A percentile compares a stretch with the other conserved stretches of the same genome.
These are phyloP conservation scores for Hanleya hanleyi DNA, from an alignment of 2,888 invertebrate genomes.

Conservation along the genomic window DNA sequence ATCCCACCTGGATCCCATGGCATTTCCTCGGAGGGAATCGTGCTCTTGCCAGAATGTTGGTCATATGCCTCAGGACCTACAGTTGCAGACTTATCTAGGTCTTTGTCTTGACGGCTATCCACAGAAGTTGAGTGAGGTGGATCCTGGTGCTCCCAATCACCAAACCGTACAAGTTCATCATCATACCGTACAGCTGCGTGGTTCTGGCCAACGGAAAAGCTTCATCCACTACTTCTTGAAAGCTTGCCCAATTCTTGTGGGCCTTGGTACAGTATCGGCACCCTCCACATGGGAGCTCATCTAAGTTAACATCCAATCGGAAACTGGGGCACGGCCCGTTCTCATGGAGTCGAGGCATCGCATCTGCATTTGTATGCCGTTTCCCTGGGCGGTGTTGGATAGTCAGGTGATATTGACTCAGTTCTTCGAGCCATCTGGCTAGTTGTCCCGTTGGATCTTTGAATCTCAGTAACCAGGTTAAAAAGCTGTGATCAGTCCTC, in stretches of 20 bases:
- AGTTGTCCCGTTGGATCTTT: conserved; percentile 9
- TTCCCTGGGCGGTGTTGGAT: background rate
- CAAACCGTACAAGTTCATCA: no score
- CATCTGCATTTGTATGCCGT: conserved; percentile 10
- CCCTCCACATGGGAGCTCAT: background rate
- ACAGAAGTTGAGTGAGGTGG: background rate
- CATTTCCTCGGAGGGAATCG: no score
- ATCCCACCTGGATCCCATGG: no score
- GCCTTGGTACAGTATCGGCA: background rate
- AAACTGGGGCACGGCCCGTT: background rate
- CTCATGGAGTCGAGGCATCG: background rate
- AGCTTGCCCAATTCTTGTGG: background rate
- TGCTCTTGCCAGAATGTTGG: no score
- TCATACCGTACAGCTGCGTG: no score
- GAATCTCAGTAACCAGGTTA: conserved; percentile 21
- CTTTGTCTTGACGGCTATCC: no score
- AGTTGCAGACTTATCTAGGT: no score
- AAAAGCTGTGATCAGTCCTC: conserved; percentile 21
- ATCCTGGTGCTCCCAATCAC: background rate
- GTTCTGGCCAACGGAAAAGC: conserved; percentile 13
- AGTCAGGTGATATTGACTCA: conserved; percentile 4
- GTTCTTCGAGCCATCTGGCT: no score
- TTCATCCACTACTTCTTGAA: conserved; percentile 4
- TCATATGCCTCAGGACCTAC: no score
- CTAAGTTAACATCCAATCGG: background rate